Evolutionary conservation across 1,140 invertebrate genomes (phyloP), one percentile per base, ranked within the genome.

Genomic region (Rhynchophorus ferrugineus): DNA sequence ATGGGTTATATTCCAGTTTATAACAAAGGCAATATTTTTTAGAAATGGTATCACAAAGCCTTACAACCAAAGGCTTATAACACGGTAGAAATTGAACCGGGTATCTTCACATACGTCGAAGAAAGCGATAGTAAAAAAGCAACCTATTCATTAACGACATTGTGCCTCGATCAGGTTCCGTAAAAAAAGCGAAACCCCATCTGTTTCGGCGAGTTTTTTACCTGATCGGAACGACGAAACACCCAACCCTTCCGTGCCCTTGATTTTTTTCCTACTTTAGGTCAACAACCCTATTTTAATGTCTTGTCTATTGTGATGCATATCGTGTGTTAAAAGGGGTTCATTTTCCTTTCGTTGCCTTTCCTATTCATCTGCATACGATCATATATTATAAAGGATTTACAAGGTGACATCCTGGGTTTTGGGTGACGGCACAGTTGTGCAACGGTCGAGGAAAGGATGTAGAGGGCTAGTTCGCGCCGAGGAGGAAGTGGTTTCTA

Each of bases 301-400:
- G 44, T 46, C 44, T 46, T 46, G 44, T 46, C 45, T 47, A 47
- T 47, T 47, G 35, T 38, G 21, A 37, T 21, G 45, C 45, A 47
- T 47, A 47, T 47, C 45, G 45, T 46, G 35, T 46, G 44, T 46
- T 46, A 37, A 47, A 47, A 47, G 38, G 45, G 45, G 45, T 47
- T 47, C 45, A 47, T 47, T 47, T 47, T 38, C 45, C 35, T 47
- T 47, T 35, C 11, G 7, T 16, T 47, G 45, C 34, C 16, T 36
- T 11, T 16, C 17, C 36, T 14, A 47, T 47, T 47, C 45, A 47
- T 47, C 45, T 47, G 45, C 45, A 47, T 47, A 47, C 34, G 44
- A 17, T 46, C 8, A 46, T 46, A 46, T 46, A 46, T 46, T 47
- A 47, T 37, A 29, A 22, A n/a, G 34, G 34, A 47, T 47, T 47